Conservation (phyloP, 1,140 invertebrate species). For the Idris sp. region DNA sequence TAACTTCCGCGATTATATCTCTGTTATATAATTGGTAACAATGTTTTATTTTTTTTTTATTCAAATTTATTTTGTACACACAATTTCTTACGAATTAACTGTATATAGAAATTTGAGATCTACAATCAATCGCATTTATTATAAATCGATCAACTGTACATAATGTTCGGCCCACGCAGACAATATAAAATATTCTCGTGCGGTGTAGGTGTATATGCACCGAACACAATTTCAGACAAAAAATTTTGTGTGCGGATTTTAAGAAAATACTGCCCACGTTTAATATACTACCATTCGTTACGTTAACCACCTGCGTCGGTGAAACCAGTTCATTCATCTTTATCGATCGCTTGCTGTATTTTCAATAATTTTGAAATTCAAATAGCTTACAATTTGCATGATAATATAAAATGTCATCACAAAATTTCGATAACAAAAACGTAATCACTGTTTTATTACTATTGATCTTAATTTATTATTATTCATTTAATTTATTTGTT, state of each 20-base stretch:
- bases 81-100: conserved; percentile 19
- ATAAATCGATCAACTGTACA: conserved; percentile 42
- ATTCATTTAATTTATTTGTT: no score
- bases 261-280: conserved; percentile 28
- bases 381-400: no score
- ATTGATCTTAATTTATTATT: no score
- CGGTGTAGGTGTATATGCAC: conserved; percentile 37
- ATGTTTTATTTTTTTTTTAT: conserved; percentile 8
- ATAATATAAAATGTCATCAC: no score
- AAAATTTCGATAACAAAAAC: no score
- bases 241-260: conserved; percentile 33
- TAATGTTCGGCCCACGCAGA: conserved; percentile 30
- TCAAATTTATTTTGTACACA: background rate
- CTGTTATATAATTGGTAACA: background rate
- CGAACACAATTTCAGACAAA: conserved; percentile 38
- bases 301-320: conserved; percentile 31
- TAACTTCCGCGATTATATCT: conserved; percentile 28
- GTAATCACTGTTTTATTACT: no score
- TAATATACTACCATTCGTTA: conserved; percentile 14
- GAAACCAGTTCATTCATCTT: conserved; percentile 41
- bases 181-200: conserved; percentile 12
- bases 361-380: conserved; percentile 16
- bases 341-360: conserved; percentile 19
- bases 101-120: conserved; percentile 28
- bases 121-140: no score